Evolutionary conservation across 23 tunicate genomes (phyloP).

Genomic region (Ascidia mentula): DNA sequence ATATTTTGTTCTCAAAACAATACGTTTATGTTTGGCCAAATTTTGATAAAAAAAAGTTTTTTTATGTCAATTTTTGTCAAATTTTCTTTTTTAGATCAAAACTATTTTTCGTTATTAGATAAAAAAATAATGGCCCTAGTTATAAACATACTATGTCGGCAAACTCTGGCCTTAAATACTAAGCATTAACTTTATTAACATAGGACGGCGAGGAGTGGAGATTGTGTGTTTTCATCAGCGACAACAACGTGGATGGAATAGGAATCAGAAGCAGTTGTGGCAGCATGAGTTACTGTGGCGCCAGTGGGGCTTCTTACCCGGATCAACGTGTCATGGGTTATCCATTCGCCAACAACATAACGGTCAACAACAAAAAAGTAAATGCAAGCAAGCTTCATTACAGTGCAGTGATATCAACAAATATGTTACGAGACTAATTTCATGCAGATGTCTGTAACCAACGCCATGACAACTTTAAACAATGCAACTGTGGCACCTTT

Average conservation of each 20-base stretch:
- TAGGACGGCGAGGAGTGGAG: constrained; percentile 72
- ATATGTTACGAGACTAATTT: too few relatives aligned
- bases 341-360: constrained; percentile 36
- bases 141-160: too few relatives aligned
- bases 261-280: constrained; percentile 61
- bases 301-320: constrained; percentile 61
- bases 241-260: constrained; percentile 57
- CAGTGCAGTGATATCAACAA: too few relatives aligned
- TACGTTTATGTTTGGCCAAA: too few relatives aligned
- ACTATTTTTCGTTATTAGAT: too few relatives aligned
- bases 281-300: constrained; percentile 89
- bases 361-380: not conserved
- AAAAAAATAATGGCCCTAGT: too few relatives aligned
- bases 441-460: constrained; percentile 21
- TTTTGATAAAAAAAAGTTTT: too few relatives aligned
- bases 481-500: constrained; percentile 47
- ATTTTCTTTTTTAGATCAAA: too few relatives aligned
- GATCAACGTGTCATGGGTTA: constrained; percentile 81
- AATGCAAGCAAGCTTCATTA: not conserved
- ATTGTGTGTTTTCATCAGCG: constrained; percentile 76
- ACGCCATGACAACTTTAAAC: constrained; percentile 26
- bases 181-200: too few relatives aligned
- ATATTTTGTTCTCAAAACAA: too few relatives aligned
- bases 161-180: too few relatives aligned
- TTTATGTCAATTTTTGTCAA: too few relatives aligned